phyloP scores from a whole-genome alignment of 2,113 vertebrate species.

The Saimiri boliviensis region DNA sequence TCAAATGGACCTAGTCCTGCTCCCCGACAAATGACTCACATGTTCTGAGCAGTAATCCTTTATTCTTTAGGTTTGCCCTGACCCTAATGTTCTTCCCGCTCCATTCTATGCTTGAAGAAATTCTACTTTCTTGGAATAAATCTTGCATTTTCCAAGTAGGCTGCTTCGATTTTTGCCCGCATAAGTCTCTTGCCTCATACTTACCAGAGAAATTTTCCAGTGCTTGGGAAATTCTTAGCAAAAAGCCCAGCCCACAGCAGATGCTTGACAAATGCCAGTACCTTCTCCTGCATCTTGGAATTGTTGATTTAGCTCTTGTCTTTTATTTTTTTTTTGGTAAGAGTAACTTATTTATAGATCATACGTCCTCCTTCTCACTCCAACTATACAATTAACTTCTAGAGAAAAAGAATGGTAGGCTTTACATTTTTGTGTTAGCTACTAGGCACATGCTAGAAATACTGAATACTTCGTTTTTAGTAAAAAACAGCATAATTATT shows the following conservation, averaged over 20 bases:
- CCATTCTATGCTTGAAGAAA: background rate
- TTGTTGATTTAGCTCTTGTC: too few species aligned
- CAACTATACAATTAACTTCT: background rate
- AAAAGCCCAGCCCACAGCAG: background rate
- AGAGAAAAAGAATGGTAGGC: background rate
- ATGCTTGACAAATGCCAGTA: background rate
- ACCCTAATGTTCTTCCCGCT: background rate
- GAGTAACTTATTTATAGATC: background rate
- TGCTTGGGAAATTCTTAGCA: background rate
- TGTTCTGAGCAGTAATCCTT: background rate
- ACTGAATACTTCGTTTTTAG: background rate
- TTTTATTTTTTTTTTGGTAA: background rate
- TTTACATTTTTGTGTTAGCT: background rate
- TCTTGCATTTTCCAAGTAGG: background rate
- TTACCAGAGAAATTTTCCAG: background rate
- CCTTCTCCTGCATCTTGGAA: background rate
- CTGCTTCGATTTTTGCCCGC: background rate
- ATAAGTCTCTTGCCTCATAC: background rate
- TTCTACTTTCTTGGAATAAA: background rate
- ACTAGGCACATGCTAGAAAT: background rate
- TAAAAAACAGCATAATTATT: background rate
- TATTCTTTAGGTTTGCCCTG: background rate
- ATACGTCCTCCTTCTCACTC: background rate
- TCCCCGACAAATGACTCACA: fast-evolving
- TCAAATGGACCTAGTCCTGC: background rate